phyloP scores from a whole-genome alignment of 2,888 invertebrate species.

The Fabriciana adippe region DNA sequence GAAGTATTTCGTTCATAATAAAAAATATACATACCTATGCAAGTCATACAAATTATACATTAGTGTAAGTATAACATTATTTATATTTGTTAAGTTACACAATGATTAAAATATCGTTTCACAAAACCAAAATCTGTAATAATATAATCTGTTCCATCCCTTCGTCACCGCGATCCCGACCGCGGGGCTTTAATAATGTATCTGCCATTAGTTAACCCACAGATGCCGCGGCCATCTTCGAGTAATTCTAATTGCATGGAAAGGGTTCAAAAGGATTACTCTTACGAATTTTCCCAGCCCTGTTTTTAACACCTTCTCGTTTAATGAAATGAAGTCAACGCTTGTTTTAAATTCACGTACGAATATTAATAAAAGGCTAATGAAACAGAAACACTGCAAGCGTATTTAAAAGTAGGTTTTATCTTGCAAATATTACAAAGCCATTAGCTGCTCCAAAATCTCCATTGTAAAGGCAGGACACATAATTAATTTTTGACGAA shows the following conservation, averaged over 20 bases:
- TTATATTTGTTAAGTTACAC: slow-evolving; percentile 5
- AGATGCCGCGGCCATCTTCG: slow-evolving; percentile 72
- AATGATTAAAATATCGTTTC: slow-evolving; percentile 40
- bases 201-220: slow-evolving; percentile 78
- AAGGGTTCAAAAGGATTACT: slow-evolving; percentile 71
- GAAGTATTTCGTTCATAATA: too few relatives aligned
- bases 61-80: neutral
- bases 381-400: slow-evolving; percentile 53
- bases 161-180: slow-evolving; percentile 48
- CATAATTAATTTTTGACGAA: slow-evolving; percentile 75
- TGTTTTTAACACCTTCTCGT: slow-evolving; percentile 52
- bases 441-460: slow-evolving; percentile 55
- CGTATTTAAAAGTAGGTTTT: slow-evolving; percentile 38
- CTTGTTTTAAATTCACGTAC: slow-evolving; percentile 13
- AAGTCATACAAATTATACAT: too few relatives aligned
- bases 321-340: slow-evolving; percentile 44
- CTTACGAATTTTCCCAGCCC: slow-evolving; percentile 54
- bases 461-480: slow-evolving; percentile 54
- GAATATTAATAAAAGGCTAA: slow-evolving; percentile 37
- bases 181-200: slow-evolving; percentile 76
- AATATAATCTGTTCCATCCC: slow-evolving; percentile 77
- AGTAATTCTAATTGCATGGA: slow-evolving; percentile 72
- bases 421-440: slow-evolving; percentile 53
- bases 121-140: slow-evolving; percentile 59
- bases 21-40: too few relatives aligned